Conservation (phyloP, 2,113 vertebrate genomes). For the Lathamus discolor region DNA sequence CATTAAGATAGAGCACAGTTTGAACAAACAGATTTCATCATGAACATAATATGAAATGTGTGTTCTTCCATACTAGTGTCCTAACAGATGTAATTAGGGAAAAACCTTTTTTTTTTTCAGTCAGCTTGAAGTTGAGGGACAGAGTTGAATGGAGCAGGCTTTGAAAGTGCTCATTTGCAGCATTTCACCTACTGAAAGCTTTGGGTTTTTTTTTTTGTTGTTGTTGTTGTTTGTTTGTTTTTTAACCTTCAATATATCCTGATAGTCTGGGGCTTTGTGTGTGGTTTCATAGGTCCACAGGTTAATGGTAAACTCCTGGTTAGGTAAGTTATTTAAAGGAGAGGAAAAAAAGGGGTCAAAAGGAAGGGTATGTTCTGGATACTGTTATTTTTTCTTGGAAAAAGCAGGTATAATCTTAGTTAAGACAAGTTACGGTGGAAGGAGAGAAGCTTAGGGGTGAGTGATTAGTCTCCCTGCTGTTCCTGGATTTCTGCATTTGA, state of each 20-base stretch:
- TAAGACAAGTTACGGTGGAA: background rate
- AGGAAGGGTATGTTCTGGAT: background rate
- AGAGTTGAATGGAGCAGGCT: background rate
- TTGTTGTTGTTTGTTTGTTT: too few species aligned
- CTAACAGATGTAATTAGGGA: background rate
- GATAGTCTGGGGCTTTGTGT: background rate
- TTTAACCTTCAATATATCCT: background rate
- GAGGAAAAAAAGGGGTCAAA: background rate
- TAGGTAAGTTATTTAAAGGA: background rate
- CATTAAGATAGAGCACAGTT: background rate
- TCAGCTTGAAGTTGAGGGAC: background rate
- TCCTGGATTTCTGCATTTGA: background rate
- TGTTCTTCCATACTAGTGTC: background rate
- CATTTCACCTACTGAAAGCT: background rate
- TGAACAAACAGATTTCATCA: background rate
- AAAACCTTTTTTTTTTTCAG: fast-evolving
- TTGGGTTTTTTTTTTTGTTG: background rate
- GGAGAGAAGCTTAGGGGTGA: background rate
- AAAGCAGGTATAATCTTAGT: background rate
- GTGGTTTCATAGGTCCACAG: background rate
- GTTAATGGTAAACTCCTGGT: background rate
- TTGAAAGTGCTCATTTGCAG: background rate
- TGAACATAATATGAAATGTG: background rate
- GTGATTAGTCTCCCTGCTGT: background rate
- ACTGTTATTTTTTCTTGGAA: background rate